phyloP scores from a whole-genome alignment of 2,888 invertebrate species.

The Lordiphosa andalusiaca region DNA sequence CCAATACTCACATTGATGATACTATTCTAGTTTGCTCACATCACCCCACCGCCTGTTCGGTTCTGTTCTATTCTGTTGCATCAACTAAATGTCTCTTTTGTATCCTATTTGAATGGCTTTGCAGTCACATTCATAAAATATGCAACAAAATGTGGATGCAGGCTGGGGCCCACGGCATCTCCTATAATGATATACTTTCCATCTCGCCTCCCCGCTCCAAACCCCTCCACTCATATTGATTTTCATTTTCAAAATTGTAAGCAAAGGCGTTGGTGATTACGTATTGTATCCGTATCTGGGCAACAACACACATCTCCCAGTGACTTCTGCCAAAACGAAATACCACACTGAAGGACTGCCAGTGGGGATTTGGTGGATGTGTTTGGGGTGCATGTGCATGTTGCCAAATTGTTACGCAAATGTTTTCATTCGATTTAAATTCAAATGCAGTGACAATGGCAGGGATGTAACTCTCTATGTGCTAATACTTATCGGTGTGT shows the following conservation, averaged over 20 bases:
- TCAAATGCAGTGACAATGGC: slow-evolving; percentile 39
- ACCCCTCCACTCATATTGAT: slow-evolving; percentile 43
- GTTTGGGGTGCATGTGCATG: slow-evolving; percentile 28
- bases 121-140: slow-evolving; percentile 61
- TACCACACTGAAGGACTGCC: slow-evolving; percentile 4
- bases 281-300: slow-evolving; percentile 33
- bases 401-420: slow-evolving; percentile 68
- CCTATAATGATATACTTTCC: background rate
- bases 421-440: slow-evolving; percentile 56
- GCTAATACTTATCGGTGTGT: background rate
- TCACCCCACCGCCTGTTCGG: too few relatives aligned
- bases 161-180: background rate
- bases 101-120: slow-evolving; percentile 50
- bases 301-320: slow-evolving; percentile 15
- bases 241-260: slow-evolving; percentile 55
- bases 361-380: too few relatives aligned
- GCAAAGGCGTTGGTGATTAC: slow-evolving; percentile 45
- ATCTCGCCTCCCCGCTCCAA: slow-evolving; percentile 6
- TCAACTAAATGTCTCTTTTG: slow-evolving; percentile 12
- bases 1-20: too few relatives aligned
- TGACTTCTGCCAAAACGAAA: background rate
- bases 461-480: background rate
- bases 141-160: slow-evolving; percentile 65
- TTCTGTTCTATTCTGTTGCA: too few relatives aligned
- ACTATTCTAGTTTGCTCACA: too few relatives aligned